Evolutionary conservation across 2,888 invertebrate species (phyloP), one percentile per base, ranked within the genome.

Genomic region (Brachyptera risi): DNA sequence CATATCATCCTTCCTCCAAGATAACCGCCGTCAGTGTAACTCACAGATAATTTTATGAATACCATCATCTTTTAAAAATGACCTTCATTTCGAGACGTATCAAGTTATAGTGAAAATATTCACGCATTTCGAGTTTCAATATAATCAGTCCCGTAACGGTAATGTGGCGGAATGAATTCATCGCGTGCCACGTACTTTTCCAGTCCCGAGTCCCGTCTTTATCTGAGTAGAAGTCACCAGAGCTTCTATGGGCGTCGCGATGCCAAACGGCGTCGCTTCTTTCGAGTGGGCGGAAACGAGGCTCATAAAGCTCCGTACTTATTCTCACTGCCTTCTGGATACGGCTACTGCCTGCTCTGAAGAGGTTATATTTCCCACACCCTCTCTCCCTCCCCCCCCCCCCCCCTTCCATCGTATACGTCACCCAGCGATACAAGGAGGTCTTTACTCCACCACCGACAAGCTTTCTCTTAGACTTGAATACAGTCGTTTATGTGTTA

Each of bases 121-220:
- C 51, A 17, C 37, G 50, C 50, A 17, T 27, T 4, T 17, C 26
- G 54, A 54, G 17, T 54, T 54, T 54, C 37, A 54, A 54, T 54
- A 54, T 54, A 54, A 54, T 54, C 54, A 54, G 54, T 54, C 54
- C 54, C 54, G 23, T 19, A 37, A 7, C 35, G 54, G 54, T 54
- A 54, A 54, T 54, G 54, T 37, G 35, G 19, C 38, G 54, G 54
- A 54, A 54, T 54, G 54, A 35, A 51, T 35, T 27, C 35, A 54
- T n/a, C 54, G 24, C 31, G 31, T 11, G 31, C 31, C 31, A 7
- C 31, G 31, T 5, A 5, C 11, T 31, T 11, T 31, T 11, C 31
- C 31, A 31, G 31, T n/a, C n/a, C n/a, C n/a, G n/a, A n/a, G n/a
- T n/a, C n/a, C n/a, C n/a, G 42, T 42, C 42, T 13, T 13, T 15